Evolutionary conservation across 2,888 invertebrate species (phyloP), one percentile per base, ranked within the genome.

Genomic region (Stictocephala bisonia): DNA sequence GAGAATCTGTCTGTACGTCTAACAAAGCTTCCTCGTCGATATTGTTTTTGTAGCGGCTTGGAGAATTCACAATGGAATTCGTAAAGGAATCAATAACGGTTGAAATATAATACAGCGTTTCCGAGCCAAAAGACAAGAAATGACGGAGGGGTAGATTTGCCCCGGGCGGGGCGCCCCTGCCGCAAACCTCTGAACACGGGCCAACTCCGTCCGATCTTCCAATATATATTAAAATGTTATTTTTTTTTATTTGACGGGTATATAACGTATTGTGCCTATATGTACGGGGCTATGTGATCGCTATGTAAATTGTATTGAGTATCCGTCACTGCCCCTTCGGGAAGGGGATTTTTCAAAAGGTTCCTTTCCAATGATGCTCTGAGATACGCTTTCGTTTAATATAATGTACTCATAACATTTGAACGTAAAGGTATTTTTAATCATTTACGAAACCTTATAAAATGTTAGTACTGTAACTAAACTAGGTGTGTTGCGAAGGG

Each of bases 151-250:
- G 64, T 15, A 18, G 29, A 15, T 7, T 1, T 15, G 26, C n/a
- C 22, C 31, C 11, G 20, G 40, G 60, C 15, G 11, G 6, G 4
- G 4, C 35, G 1, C 9, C 4, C 40, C 40, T 40, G 7, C 35
- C 6, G n/a, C n/a, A n/a, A n/a, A n/a, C n/a, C n/a, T n/a, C n/a
- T n/a, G n/a, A n/a, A 29, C 4, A 11, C 44, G 1, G 64, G 64
- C 26, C 9, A 15, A 15, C 44, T 44, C n/a, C 9, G 44, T 15
- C 15, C 15, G 44, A 6, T n/a, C 15, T 15, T n/a, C 31, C 70
- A 71, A 71, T 71, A 71, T 71, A 71, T 71, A 71, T 71, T 71
- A 58, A 71, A 71, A 71, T 71, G 40, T 56, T 44, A 71, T 71
- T 71, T 64, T n/a, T n/a, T n/a, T n/a, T 64, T 64, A 64, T 64